Evolutionary conservation across 2,888 invertebrate genomes (phyloP).

Genomic region (Camptogramma bilineatum): DNA sequence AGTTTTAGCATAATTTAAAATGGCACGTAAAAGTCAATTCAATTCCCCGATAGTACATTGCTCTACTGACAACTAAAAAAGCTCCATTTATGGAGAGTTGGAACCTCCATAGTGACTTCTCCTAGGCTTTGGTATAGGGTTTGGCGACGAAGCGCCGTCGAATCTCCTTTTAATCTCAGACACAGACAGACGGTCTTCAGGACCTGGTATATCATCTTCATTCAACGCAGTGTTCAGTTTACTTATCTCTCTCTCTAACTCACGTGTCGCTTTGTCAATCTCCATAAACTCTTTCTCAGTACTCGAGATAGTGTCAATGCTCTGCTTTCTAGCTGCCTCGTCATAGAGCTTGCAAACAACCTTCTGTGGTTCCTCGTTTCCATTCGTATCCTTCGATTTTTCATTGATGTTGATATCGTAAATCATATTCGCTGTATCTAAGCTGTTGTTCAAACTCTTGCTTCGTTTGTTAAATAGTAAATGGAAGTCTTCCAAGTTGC

Average conservation of each 20-base stretch:
- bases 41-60: neutral
- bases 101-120: constrained; percentile 78
- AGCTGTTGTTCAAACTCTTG: constrained; percentile 73
- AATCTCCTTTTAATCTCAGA: constrained; percentile 83
- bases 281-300: constrained; percentile 80
- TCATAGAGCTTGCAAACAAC: constrained; percentile 76
- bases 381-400: constrained; percentile 63
- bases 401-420: constrained; percentile 77
- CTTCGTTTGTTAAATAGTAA: constrained; percentile 72
- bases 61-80: neutral
- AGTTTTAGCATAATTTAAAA: too few relatives aligned
- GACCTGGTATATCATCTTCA: constrained; percentile 69
- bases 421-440: constrained; percentile 64
- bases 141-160: constrained; percentile 79
- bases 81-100: constrained; percentile 55
- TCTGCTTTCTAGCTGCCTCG: constrained; percentile 67
- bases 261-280: constrained; percentile 77
- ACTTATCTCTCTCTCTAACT: constrained; percentile 78
- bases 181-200: constrained; percentile 67
- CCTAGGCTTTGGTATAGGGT: constrained; percentile 86
- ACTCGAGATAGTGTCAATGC: constrained; percentile 76
- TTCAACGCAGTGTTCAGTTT: constrained; percentile 78
- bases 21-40: neutral
- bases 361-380: constrained; percentile 72
- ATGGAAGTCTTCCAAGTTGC: constrained; percentile 77